These are phyloP conservation scores for Baronia brevicornis DNA, from an alignment of 2,888 invertebrate genomes.

Conservation along the genomic window DNA sequence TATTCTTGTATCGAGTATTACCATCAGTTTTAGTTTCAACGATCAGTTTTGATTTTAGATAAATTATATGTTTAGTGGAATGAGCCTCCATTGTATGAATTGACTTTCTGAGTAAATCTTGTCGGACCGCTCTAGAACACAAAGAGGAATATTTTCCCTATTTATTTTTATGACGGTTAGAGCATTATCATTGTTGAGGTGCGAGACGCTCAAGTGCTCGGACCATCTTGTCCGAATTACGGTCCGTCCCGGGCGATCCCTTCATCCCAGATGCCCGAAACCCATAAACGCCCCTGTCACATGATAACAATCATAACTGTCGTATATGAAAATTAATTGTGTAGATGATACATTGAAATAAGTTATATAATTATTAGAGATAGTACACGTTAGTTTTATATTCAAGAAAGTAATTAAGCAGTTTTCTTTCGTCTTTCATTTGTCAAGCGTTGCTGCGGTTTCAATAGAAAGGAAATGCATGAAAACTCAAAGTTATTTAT, in stretches of 20 bases:
- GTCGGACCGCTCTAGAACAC: conserved; percentile 8
- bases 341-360: not conserved
- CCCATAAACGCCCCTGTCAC: conserved; percentile 46
- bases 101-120: conserved; percentile 2
- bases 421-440: too few relatives aligned
- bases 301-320: conserved; percentile 53
- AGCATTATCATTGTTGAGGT: conserved; percentile 36
- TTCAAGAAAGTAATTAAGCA: too few relatives aligned
- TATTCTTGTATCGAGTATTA: too few relatives aligned
- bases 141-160: conserved; percentile 24
- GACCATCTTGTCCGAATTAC: conserved; percentile 41
- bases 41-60: conserved; percentile 12
- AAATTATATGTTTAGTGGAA: conserved; percentile 1
- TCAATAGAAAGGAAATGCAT: too few relatives aligned
- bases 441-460: too few relatives aligned
- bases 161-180: conserved; percentile 14
- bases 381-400: too few relatives aligned
- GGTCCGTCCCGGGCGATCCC: conserved; percentile 25
- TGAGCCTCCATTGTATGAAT: not conserved
- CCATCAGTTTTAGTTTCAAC: too few relatives aligned
- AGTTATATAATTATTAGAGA: not conserved
- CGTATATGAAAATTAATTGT: conserved; percentile 15
- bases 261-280: conserved; percentile 40
- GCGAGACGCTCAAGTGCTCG: conserved; percentile 36
- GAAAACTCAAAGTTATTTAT: too few relatives aligned